Base-by-base conservation (phyloP, 2,113 vertebrate genomes). In the Lanius collurio region DNA sequence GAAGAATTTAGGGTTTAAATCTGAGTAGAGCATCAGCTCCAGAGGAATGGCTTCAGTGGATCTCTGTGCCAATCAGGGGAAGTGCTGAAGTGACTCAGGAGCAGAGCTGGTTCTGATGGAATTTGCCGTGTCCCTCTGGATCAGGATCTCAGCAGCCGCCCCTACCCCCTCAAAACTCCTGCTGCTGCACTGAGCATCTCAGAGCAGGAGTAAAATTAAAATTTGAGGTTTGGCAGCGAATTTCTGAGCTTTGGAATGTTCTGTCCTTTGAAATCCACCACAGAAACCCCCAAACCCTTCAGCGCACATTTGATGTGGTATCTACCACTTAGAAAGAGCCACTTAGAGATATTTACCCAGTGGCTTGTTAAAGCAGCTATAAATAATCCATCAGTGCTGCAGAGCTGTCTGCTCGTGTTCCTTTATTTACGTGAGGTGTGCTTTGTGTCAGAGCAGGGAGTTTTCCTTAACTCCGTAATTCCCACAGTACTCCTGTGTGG, bases 271-370 rank as follows among this genome's bases (percentile, higher is more conserved):
- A 42, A 73, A 5, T 27, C 12, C n/a, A 7, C 17, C 73, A 22
- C 20, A 15, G 49, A 39, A 3, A 7, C 11, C 30, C 75, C 9
- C 23, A 65, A 19, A 44, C 10, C 41, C 23, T 76, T 28, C 33
- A 0, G 0, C 0, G 5, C 10, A 1, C 13, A 0, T 21, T 47
- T 18, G 31, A 13, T 37, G 5, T 44, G 71, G 52, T 9, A 24
- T 30, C 74, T 78, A 64, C 65, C 27, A 27, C 63, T 60, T 30
- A 15, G 80, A 28, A 50, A 52, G 60, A 75, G 37, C 35, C 19
- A 62, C 83, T 94, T 49, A 20, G 74, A 82, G 80, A 47, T 89
- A 79, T 56, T 90, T 82, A 67, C 68, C 30, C 37, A 8, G 49
- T 17, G 62, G 49, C 62, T 84, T 65, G 69, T 87, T 94, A 89